Base-by-base conservation (phyloP, 2,888 invertebrate genomes). In the Phytoseiulus persimilis region DNA sequence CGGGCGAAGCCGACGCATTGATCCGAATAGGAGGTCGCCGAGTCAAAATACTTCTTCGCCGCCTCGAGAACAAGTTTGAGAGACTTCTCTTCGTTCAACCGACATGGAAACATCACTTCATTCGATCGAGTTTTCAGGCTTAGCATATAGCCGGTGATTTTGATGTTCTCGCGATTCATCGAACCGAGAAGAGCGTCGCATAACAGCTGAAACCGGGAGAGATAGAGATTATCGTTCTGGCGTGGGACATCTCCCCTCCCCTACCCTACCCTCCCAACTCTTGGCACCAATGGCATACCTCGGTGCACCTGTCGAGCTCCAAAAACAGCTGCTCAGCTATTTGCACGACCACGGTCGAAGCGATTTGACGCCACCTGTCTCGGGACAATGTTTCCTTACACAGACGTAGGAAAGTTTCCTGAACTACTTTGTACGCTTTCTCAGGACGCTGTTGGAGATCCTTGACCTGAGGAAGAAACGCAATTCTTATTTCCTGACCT, bases 11-110 rank as follows among this genome's bases (percentile, higher is more conserved):
- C 11, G 32, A 87, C 32, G 87, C 32, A 39, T 33, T 28, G 87
- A 87, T 87, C 87, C n/a, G 32, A 39, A 45, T 31, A 32, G 0
- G 87, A 87, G 9, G 87, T 87, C 33, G 87, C 87, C 28, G 87
- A 87, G 31, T 87, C 87, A 28, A 87, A 6, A 31, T 87, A 87
- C 6, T 87, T 45, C 32, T 31, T n/a, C n/a, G 87, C 87, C 9
- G 87, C 87, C 0, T 33, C 39, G n/a, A 87, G 32, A 18, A 32
- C 87, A 0, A 87, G 87, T n/a, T 31, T 33, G 33, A 39, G 87
- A 28, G 87, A 32, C 11, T n/a, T 87, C 28, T 33, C 33, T 28
- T 33, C 32, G n/a, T 33, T 23, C n/a, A 87, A 39, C 33, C 32
- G 87, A 33, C 33, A n/a, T 14, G 87, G 87, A n/a, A 87, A 87